Evolutionary conservation across 2,113 vertebrate species (phyloP).

Genomic region (pig (Sus scrofa)): T2T-Sscrofa CM000824.6:120120501-120121000

Average conservation of each 20-base stretch:
- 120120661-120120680: conserved; percentile 16
- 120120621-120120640: background rate
- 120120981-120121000: background rate
- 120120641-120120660: background rate
- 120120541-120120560: background rate
- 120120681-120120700: background rate
- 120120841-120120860: background rate
- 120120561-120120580: background rate
- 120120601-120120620: background rate
- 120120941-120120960: background rate
- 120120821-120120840: background rate
- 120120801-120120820: background rate
- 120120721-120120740: background rate
- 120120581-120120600: background rate
- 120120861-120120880: background rate
- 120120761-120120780: background rate
- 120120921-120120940: background rate
- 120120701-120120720: background rate
- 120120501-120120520: background rate
- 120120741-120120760: background rate
- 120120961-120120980: background rate
- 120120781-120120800: background rate
- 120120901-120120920: background rate
- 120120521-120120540: conserved; percentile 6
- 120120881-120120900: background rate